Conservation (phyloP, 2,113 vertebrate genomes). For the Perccottus glenii region DNA sequence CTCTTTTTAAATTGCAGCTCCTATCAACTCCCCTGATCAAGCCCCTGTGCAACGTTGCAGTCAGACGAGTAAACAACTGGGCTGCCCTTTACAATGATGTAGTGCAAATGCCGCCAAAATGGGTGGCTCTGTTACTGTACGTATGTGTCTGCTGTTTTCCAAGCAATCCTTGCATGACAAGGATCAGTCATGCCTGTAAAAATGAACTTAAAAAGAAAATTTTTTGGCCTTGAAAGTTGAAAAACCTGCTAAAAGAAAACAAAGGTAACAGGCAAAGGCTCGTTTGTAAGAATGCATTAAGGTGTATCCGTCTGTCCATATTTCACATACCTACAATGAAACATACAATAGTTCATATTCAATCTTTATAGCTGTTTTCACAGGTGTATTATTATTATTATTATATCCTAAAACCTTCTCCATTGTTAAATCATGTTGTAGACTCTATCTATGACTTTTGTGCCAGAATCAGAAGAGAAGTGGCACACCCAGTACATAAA, state of each 20-base stretch:
- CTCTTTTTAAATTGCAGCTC: slow-evolving; percentile 82
- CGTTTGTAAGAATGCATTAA: slow-evolving; percentile 57
- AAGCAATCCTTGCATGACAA: slow-evolving; percentile 11
- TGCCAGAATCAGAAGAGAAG: slow-evolving; percentile 13
- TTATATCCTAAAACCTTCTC: not conserved
- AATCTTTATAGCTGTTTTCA: slow-evolving; percentile 17
- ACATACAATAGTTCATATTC: slow-evolving; percentile 25
- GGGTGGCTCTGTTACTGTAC: slow-evolving; percentile 43
- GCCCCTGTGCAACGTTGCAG: slow-evolving; percentile 75
- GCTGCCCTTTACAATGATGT: slow-evolving; percentile 74
- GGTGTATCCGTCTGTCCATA: slow-evolving; percentile 52
- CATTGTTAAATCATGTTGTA: not conserved
- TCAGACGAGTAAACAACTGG: slow-evolving; percentile 79
- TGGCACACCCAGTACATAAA: slow-evolving; percentile 17
- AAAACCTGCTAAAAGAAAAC: slow-evolving; percentile 67
- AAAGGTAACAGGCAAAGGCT: slow-evolving; percentile 26
- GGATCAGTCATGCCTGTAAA: slow-evolving; percentile 2
- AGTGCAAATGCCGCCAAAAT: slow-evolving; percentile 57
- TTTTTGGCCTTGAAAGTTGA: slow-evolving; percentile 60
- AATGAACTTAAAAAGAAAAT: slow-evolving; percentile 31
- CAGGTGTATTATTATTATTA: slow-evolving; percentile 11
- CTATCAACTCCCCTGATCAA: slow-evolving; percentile 83
- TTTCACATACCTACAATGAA: slow-evolving; percentile 55
- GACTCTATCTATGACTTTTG: slow-evolving; percentile 1
- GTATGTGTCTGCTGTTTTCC: not conserved